These are phyloP conservation scores for Euura saliciscinereae DNA, from an alignment of 1,140 invertebrate genomes.

Conservation along the genomic window DNA sequence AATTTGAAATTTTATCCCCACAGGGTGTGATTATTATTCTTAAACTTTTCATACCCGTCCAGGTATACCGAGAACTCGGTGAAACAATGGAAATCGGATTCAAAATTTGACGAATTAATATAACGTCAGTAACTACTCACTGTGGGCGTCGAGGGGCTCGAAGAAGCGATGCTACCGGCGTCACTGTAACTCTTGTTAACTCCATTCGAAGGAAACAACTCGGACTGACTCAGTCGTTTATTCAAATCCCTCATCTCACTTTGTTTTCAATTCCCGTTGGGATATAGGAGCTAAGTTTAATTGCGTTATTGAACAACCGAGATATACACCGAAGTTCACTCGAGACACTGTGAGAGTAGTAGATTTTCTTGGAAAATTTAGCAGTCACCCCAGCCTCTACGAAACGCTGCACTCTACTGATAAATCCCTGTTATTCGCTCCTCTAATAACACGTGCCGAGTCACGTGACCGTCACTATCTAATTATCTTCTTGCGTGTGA, in stretches of 20 bases:
- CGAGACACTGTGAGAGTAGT: background rate
- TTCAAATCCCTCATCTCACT: conserved; percentile 4
- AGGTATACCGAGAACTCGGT: no score
- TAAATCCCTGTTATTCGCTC: background rate
- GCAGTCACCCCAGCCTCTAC: background rate
- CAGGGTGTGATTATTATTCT: no score
- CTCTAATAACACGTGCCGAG: background rate
- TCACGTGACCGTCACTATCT: background rate
- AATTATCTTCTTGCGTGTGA: no score
- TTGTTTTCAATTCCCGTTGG: background rate
- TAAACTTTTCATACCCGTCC: no score
- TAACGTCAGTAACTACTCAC: background rate
- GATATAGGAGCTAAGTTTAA: background rate
- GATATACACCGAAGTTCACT: background rate
- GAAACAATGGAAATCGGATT: no score
- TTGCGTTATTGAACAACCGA: background rate
- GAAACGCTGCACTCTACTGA: background rate
- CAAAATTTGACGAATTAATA: background rate
- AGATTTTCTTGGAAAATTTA: background rate
- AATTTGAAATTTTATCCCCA: no score
- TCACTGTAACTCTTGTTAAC: background rate
- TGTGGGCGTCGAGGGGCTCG: background rate
- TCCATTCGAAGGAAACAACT: background rate
- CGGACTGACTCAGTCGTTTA: background rate
- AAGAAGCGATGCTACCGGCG: background rate